Evolutionary conservation across 2,888 invertebrate species (phyloP).

Genomic region (Iselma pallidipennis): DNA sequence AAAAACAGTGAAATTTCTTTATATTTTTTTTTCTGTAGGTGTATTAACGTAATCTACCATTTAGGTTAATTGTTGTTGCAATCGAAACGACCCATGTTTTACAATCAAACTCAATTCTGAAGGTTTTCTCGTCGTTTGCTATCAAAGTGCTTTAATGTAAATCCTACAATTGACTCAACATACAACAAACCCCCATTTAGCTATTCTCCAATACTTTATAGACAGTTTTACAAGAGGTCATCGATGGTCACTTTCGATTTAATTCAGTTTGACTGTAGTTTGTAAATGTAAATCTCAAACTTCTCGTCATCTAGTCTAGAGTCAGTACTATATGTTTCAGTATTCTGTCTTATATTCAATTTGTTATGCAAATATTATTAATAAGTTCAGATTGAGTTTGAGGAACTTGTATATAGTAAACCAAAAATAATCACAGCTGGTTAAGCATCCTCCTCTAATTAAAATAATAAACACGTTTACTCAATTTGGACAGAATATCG

Average conservation of each 20-base stretch:
- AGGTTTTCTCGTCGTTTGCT: too few species aligned
- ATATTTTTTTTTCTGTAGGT: neutral
- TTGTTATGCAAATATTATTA: neutral
- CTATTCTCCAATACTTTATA: too few species aligned
- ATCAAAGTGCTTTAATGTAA: neutral
- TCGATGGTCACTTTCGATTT: neutral
- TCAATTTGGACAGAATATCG: too few species aligned
- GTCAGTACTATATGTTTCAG: neutral
- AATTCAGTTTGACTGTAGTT: too few species aligned
- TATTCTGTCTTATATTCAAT: neutral
- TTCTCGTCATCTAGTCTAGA: neutral
- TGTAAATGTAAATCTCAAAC: neutral
- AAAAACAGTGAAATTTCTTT: neutral
- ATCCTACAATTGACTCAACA: neutral
- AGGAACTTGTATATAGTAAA: neutral
- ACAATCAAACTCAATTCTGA: too few species aligned
- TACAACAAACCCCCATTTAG: constrained; percentile 1
- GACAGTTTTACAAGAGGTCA: neutral
- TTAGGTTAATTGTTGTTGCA: neutral
- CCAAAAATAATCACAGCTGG: neutral
- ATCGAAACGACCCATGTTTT: neutral
- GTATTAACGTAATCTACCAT: neutral
- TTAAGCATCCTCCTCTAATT: too few species aligned
- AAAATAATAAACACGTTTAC: too few species aligned
- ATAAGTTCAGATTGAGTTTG: neutral